Conservation (phyloP, 2,888 invertebrate genomes). For the Pollenia labialis region DNA sequence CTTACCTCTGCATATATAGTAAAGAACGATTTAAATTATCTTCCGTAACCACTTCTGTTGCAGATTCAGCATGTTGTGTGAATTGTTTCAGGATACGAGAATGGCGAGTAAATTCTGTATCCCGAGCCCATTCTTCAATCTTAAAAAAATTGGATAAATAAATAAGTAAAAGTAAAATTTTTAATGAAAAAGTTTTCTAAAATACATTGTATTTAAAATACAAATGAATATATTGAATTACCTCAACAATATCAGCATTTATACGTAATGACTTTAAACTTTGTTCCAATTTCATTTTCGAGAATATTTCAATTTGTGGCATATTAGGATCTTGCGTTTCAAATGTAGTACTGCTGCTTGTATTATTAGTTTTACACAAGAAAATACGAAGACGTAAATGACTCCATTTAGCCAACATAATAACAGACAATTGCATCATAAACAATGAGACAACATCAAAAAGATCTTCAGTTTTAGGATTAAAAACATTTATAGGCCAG, state of each 20-base stretch:
- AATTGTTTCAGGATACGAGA: conserved; percentile 82
- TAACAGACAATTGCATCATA: conserved; percentile 98
- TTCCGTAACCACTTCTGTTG: conserved; percentile 79
- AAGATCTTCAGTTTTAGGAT: conserved; percentile 90
- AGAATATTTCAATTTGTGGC: conserved; percentile 80
- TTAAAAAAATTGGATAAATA: conserved; percentile 74
- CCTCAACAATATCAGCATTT: conserved; percentile 91
- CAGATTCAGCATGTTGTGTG: conserved; percentile 81
- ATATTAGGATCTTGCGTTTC: conserved; percentile 78
- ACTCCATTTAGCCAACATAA: conserved; percentile 96
- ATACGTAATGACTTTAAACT: conserved; percentile 94
- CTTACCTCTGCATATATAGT: conserved; percentile 85
- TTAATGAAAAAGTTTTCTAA: background rate
- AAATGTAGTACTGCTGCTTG: conserved; percentile 79
- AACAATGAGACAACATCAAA: conserved; percentile 97
- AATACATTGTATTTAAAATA: background rate
- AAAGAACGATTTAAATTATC: conserved; percentile 85
- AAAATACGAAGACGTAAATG: conserved; percentile 93
- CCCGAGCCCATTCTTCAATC: conserved; percentile 87
- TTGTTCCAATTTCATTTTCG: conserved; percentile 86
- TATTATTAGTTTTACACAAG: conserved; percentile 88
- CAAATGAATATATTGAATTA: conserved; percentile 76
- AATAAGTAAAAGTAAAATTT: background rate
- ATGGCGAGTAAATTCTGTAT: conserved; percentile 85
- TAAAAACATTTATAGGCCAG: conserved; percentile 97